phyloP scores from a whole-genome alignment of 1,140 invertebrate genomes.

The Pristionchus pacificus region DNA sequence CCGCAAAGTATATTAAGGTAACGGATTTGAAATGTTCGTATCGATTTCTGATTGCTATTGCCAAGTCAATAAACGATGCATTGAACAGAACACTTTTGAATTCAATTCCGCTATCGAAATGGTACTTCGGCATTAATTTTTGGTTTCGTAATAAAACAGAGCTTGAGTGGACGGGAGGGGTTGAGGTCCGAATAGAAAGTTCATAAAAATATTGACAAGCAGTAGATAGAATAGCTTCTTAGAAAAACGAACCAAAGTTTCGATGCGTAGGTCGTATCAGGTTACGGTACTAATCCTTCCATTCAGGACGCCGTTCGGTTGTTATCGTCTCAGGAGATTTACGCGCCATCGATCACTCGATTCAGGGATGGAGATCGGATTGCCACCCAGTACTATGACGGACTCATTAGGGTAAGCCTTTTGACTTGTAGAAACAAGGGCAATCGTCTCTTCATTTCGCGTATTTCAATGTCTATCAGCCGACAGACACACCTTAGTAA shows the following conservation, averaged over 20 bases:
- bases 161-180: no score
- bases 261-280: background rate
- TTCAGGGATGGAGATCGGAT: conserved; percentile 53
- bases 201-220: background rate
- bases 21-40: no score
- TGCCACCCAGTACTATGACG: conserved; percentile 57
- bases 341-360: conserved; percentile 49
- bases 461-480: background rate
- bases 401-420: conserved; percentile 47
- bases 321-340: conserved; percentile 47
- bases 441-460: background rate
- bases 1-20: background rate
- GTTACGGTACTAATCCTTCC: background rate
- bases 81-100: no score
- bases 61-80: no score
- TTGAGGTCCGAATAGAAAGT: background rate
- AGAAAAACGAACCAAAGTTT: background rate
- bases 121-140: no score
- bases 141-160: no score
- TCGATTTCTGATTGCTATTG: no score
- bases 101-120: no score
- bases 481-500: conserved; percentile 10
- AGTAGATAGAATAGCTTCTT: background rate
- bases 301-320: conserved; percentile 23
- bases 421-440: background rate